phyloP scores from a whole-genome alignment of 2,113 vertebrate species.

The Shinisaurus crocodilurus region DNA sequence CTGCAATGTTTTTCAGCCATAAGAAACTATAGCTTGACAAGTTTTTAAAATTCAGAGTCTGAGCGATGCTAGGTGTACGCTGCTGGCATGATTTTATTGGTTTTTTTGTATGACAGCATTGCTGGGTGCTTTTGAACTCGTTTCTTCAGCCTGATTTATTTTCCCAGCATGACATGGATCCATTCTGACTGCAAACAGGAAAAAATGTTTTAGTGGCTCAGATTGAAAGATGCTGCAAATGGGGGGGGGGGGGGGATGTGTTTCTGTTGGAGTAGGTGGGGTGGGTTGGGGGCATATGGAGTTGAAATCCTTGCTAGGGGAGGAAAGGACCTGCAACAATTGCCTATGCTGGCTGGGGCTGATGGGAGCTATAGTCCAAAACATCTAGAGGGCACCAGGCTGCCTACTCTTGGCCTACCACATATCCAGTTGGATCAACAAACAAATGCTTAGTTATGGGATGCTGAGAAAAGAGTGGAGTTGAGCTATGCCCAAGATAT shows the following conservation, averaged over 20 bases:
- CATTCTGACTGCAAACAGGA: rapidly evolving
- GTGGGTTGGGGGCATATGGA: rapidly evolving
- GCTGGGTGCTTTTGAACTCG: not conserved
- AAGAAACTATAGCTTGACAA: not conserved
- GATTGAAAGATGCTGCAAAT: not conserved
- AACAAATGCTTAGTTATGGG: conserved; percentile 25
- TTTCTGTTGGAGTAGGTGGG: not conserved
- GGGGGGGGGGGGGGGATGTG: not conserved
- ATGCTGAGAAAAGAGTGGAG: not conserved
- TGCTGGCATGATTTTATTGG: not conserved
- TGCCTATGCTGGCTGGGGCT: no score
- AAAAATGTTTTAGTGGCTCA: rapidly evolving
- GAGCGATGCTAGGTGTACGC: not conserved
- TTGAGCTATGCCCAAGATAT: rapidly evolving
- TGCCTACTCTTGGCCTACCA: not conserved
- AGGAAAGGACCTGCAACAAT: rapidly evolving
- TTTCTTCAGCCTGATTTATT: conserved; percentile 1
- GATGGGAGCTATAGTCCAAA: no score
- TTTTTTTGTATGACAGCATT: conserved; percentile 10
- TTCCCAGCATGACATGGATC: not conserved
- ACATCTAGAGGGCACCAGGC: no score
- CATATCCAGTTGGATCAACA: not conserved
- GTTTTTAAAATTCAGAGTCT: rapidly evolving
- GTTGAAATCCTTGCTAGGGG: rapidly evolving
- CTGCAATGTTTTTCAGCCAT: rapidly evolving